Base-by-base conservation (phyloP, 2,113 vertebrate genomes). In the Etia nguti region DNA sequence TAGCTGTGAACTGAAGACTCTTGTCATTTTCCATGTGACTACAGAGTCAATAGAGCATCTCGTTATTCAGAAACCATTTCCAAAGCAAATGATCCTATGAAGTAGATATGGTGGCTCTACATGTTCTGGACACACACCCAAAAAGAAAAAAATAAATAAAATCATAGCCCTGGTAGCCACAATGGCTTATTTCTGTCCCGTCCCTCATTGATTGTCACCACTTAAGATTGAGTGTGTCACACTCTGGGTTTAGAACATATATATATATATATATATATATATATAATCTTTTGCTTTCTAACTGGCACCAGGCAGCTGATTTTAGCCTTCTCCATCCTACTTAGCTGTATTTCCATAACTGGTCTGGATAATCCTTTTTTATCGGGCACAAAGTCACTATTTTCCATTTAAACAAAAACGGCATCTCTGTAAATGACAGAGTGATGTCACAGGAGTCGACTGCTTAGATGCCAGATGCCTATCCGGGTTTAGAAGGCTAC, bases 31-130 rank as follows among this genome's bases (percentile, higher is more conserved):
- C 73, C 79, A 41, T 65, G 77, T 41, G 52, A 93, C 84, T 86
- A 91, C 82, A 80, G 80, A 94, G 87, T 86, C 90, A 91, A 90
- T 77, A 88, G 83, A 86, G 86, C 60, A 31, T 55, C 84, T 73
- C 57, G 59, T 90, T 93, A 94, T 91, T 93, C 87, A 84, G 80
- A 93, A 89, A 90, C 85, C 70, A 89, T 91, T 93, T 92, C 89
- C 85, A 73, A 65, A 84, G 77, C 79, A 89, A 93, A 93, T 87
- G 84, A 90, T 77, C 84, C 88, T 50, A 56, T 81, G 84, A 84
- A 86, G 79, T 26, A n/a, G 68, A 82, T 60, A 86, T 82, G 3
- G 80, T 65, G 22, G 46, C 79, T 86, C 81, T 73, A 60, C 73
- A 2, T 90, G 82, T 89, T 90, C 77, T 79, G 80, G 90, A 90